Evolutionary conservation across 2,797 vertebrate species (phyloP).

Genomic region (Hippopotamyrus pictus): DNA sequence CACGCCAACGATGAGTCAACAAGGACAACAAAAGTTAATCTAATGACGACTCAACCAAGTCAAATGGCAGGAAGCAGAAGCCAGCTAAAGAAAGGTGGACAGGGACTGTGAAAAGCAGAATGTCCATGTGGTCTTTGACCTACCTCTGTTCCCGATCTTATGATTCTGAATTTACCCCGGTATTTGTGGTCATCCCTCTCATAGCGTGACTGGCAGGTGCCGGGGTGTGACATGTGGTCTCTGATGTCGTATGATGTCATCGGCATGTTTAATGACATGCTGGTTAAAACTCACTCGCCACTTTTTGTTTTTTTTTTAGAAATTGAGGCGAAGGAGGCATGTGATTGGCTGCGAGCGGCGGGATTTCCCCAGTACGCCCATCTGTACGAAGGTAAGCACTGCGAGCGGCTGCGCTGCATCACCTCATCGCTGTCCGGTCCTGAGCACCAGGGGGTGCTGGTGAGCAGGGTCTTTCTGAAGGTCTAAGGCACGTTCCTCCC

Average conservation of each 20-base stretch:
- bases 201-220: neutral
- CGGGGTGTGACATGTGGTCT: neutral
- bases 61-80: neutral
- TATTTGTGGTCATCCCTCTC: neutral
- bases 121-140: neutral
- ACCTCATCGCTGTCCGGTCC: neutral
- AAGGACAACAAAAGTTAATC: neutral
- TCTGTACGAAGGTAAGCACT: constrained; percentile 80
- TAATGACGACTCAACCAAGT: neutral
- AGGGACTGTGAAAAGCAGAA: neutral
- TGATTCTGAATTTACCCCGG: neutral
- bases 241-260: neutral
- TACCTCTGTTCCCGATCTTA: neutral
- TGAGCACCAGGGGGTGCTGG: neutral
- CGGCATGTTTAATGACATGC: neutral
- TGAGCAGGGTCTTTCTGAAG: neutral
- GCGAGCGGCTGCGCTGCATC: neutral
- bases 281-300: neutral
- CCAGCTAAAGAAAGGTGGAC: neutral
- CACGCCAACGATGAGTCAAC: neutral
- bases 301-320: constrained; percentile 54
- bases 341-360: constrained; percentile 90
- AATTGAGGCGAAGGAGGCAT: constrained; percentile 92
- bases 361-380: constrained; percentile 97
- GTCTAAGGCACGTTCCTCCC: neutral